Conservation (phyloP, 35 echinoderm and acorn worm species). For the Apostichopus japonicus region DNA sequence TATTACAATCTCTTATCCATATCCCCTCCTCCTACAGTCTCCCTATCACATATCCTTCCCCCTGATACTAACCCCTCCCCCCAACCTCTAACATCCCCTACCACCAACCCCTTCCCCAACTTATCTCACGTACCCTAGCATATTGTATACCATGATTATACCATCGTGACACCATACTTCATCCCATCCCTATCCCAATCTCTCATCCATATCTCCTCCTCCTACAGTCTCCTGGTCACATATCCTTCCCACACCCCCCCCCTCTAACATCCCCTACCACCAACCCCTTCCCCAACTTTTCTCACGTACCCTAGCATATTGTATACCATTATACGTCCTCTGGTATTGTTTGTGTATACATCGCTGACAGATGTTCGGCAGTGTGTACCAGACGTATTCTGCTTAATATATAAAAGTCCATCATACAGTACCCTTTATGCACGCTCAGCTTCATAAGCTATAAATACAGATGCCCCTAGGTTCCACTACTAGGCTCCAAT, state of each 20-base stretch:
- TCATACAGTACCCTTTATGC: background rate
- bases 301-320: background rate
- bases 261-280: background rate
- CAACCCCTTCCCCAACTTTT: background rate
- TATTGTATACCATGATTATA: too few species aligned
- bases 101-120: background rate
- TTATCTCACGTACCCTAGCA: background rate
- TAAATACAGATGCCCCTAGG: slow-evolving; percentile 9
- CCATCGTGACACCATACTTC: too few species aligned
- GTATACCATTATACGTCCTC: too few species aligned
- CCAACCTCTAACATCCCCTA: background rate
- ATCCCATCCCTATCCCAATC: too few species aligned
- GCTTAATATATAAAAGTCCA: too few species aligned
- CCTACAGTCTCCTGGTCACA: background rate
- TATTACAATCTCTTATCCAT: background rate
- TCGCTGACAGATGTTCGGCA: background rate
- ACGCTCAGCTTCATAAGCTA: background rate
- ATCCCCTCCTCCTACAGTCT: background rate
- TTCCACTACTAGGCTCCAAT: background rate
- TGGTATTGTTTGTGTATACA: background rate
- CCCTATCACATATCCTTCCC: background rate
- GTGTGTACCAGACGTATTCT: background rate
- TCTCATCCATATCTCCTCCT: background rate
- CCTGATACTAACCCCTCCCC: too few species aligned
- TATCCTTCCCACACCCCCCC: too few species aligned